Base-by-base conservation (phyloP, 2,797 vertebrate genomes). In the Rhinella marina region DNA sequence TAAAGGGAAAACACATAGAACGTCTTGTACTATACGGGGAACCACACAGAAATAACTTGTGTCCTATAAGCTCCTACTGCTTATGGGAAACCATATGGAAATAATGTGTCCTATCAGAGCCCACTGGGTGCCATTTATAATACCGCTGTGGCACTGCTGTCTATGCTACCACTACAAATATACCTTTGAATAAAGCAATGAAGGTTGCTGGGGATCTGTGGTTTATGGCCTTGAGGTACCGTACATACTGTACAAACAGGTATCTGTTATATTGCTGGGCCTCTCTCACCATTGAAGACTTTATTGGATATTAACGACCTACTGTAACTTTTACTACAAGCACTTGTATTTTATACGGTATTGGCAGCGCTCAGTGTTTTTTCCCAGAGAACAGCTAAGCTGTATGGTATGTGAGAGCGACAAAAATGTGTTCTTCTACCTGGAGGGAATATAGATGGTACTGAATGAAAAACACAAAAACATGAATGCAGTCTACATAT, bases 341-440 rank as follows among this genome's bases (percentile, higher is more conserved):
- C 21, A 54, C 25, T 75, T 3, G n/a, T 52, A 50, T 50, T 52
- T 54, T 54, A 25, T n/a, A n/a, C 25, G 54, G 21, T 77, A 12
- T 54, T 52, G 23, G 21, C 75, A 8, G 48, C 41, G 2, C 48
- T 11, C 27, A 23, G 6, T 54, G 48, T 25, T 77, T 52, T 52
- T 54, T 54, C 50, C 12, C 48, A 54, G 48, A 77, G 50, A 9
- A 54, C 48, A 77, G 50, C 48, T 77, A 77, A 77, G 50, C 50
- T 52, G 4, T 54, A 77, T 54, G 48, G 50, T 54, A 54, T 77
- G 75, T 77, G 50, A 25, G 23, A 48, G 41, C 23, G 21, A 54
- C 48, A 77, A 77, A 52, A 54, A 77, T 77, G 48, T 76, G 29
- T 72, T 41, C 17, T 66, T 48, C 23, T 77, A 23, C 75, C 75